Evolutionary conservation across 2,797 vertebrate species (phyloP).

Genomic region (Telmatherina bonti): DNA sequence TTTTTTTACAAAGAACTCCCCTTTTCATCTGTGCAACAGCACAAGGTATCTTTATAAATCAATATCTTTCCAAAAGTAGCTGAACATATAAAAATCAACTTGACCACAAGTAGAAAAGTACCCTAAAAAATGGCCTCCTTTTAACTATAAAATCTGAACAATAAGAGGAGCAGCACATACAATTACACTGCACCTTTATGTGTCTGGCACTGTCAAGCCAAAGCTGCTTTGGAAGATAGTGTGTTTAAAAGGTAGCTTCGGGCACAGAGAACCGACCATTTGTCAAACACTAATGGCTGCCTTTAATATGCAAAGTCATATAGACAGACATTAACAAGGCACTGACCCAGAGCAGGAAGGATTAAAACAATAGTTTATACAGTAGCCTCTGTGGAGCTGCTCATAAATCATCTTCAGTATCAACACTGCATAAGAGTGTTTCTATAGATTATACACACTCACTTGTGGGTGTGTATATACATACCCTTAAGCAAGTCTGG

Average conservation of each 20-base stretch:
- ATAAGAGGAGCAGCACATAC: constrained; percentile 2
- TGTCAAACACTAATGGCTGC: constrained; percentile 66
- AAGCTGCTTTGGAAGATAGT: constrained; percentile 35
- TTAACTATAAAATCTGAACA: constrained; percentile 3
- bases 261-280: constrained; percentile 61
- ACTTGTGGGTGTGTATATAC: constrained; percentile 81
- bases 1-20: no score
- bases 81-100: background rate
- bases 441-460: constrained; percentile 87
- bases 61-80: constrained; percentile 5
- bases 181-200: constrained; percentile 20
- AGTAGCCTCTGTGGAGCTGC: constrained; percentile 75
- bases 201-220: constrained; percentile 29
- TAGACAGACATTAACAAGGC: constrained; percentile 73
- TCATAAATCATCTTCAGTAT: constrained; percentile 82
- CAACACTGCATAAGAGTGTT: constrained; percentile 85
- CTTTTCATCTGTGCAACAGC: background rate
- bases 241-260: constrained; percentile 43
- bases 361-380: constrained; percentile 84
- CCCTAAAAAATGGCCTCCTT: background rate
- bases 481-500: constrained; percentile 70
- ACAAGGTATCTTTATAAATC: background rate
- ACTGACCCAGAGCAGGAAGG: constrained; percentile 64
- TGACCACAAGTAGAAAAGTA: background rate
- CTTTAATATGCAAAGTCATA: constrained; percentile 70